Percentiles rank a stretch among this genome's conserved stretches.
Conservation (phyloP, 2,888 invertebrate genomes). For the Zootermopsis nevadensis region DNA sequence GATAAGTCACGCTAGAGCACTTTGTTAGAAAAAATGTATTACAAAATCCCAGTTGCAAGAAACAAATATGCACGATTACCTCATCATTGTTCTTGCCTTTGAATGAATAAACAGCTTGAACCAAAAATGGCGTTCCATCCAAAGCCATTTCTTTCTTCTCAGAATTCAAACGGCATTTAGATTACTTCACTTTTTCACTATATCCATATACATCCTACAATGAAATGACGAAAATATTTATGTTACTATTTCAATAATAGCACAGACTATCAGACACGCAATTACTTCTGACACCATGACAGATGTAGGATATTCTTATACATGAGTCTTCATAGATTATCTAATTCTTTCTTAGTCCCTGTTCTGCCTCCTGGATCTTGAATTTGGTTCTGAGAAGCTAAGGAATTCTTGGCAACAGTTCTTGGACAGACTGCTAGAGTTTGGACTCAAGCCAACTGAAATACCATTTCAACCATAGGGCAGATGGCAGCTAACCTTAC, state of each 20-base stretch:
- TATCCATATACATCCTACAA: conserved; percentile 40
- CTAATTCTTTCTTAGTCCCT: conserved; percentile 6
- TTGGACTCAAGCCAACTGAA: conserved; percentile 40
- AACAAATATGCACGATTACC: conserved; percentile 65
- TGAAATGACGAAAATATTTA: neutral
- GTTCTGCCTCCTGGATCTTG: conserved; percentile 33
- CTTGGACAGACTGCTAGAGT: conserved; percentile 35
- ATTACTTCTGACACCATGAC: conserved; percentile 21
- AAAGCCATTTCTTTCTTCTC: conserved; percentile 63
- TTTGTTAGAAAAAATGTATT: too few species aligned
- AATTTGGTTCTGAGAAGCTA: conserved; percentile 35
- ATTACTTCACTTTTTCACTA: conserved; percentile 18
- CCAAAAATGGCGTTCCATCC: conserved; percentile 72
- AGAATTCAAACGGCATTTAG: neutral
- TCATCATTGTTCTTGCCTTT: conserved; percentile 98
- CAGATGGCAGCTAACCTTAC: conserved; percentile 44
- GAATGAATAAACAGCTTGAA: conserved; percentile 93
- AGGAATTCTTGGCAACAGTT: conserved; percentile 44
- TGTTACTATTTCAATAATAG: conserved; percentile 21
- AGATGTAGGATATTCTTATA: conserved; percentile 34
- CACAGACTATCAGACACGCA: neutral
- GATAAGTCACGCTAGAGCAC: too few species aligned
- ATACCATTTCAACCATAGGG: conserved; percentile 22
- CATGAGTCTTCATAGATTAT: conserved; percentile 13
- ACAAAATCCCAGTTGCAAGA: neutral